Base-by-base conservation (phyloP, 2,113 vertebrate genomes). In the Mandrillus leucophaeus region DNA sequence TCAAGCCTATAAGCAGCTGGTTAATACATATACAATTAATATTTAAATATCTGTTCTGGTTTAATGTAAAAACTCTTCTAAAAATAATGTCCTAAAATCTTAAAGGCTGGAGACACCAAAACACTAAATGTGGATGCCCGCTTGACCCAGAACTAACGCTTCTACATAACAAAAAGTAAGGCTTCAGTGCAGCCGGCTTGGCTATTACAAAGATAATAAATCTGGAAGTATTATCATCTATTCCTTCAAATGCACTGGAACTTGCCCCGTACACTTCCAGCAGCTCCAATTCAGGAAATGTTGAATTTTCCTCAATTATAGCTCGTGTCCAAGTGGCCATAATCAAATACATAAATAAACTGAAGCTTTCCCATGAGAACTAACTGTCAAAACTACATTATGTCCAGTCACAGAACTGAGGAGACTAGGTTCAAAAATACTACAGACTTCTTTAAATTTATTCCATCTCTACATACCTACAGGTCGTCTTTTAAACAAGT, bases 261-360 rank as follows among this genome's bases (percentile, higher is more conserved):
- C n/a, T 88, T 92, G 40, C 40, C 55, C 61, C 38, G 40, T 72
- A 82, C 2, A 81, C 80, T 80, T 94, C 38, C 90, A 96, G 86
- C 43, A 66, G 75, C 66, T 95, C 88, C 83, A 57, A 13, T 83
- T 84, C 88, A 97, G 89, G 92, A 97, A 97, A 97, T 85, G 85
- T 82, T 98, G 96, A 79, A 76, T 95, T 95, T 83, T 93, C 76
- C 57, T 97, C 96, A 98, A 88, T 97, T 96, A 96, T 93, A 93
- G 75, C 75, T 96, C 79, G 88, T 68, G 72, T 93, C 68, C 94
- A 95, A 95, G 84, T 72, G 89, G 50, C 55, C 13, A 12, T 95
- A 96, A 97, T 97, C 96, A 97, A 95, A 95, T 82, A 90, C 55
- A 70, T 97, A 98, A 98, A 98, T 95, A 98, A 98, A 97, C 82